These are phyloP conservation scores for Aeoliscus strigatus DNA, from an alignment of 2,797 vertebrate genomes.

Conservation along the genomic window DNA sequence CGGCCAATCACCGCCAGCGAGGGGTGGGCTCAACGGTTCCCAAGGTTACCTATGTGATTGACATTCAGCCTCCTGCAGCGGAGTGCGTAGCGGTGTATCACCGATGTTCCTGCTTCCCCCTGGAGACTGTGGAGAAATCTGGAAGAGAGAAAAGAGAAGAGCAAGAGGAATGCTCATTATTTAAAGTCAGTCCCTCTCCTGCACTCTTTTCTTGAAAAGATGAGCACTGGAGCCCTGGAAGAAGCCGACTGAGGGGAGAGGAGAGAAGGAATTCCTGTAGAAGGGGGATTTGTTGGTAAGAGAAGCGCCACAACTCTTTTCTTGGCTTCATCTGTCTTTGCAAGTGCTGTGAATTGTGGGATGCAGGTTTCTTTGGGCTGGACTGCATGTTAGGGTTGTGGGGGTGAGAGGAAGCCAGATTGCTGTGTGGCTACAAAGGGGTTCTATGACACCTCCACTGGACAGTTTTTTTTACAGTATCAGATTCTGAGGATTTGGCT, in stretches of 20 bases:
- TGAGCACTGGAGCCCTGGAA: constrained; percentile 49
- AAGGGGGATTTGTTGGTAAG: constrained; percentile 59
- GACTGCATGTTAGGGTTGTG: constrained; percentile 17
- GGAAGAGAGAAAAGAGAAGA: constrained; percentile 43
- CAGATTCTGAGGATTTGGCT: constrained; percentile 38
- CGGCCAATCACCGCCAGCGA: constrained; percentile 53
- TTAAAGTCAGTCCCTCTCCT: constrained; percentile 38
- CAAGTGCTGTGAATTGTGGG: constrained; percentile 33
- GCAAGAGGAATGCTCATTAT: constrained; percentile 48
- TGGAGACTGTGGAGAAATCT: constrained; percentile 57
- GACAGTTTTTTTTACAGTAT: constrained; percentile 27
- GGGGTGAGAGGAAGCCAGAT: constrained; percentile 23
- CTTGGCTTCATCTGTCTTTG: constrained; percentile 38
- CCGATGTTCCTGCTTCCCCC: constrained; percentile 52
- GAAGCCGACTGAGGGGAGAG: constrained; percentile 50
- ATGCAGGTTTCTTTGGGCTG: constrained; percentile 3
- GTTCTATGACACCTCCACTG: too few species aligned
- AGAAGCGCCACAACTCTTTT: constrained; percentile 49
- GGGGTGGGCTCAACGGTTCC: constrained; percentile 60
- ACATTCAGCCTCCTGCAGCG: constrained; percentile 68
- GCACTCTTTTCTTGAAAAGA: constrained; percentile 36
- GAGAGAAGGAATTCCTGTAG: constrained; percentile 45
- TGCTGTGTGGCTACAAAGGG: constrained; percentile 45
- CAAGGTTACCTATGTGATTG: constrained; percentile 72
- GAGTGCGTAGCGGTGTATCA: constrained; percentile 56